phyloP scores from a whole-genome alignment of 2,113 vertebrate genomes.

The Hyperoodon ampullatus region DNA sequence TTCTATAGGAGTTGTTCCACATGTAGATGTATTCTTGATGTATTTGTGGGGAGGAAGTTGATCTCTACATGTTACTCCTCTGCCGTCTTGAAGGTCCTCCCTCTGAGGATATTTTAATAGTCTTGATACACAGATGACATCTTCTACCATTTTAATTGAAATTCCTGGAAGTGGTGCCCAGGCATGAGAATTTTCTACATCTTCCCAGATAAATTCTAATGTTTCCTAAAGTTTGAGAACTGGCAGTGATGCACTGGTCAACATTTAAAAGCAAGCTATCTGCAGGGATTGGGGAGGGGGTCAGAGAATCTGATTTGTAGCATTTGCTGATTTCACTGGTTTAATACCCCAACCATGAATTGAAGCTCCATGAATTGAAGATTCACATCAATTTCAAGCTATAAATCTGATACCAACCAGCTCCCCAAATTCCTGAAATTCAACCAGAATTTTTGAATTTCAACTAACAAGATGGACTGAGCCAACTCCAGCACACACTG shows the following conservation, averaged over 20 bases:
- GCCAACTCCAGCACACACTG: background rate
- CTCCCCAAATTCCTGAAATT: background rate
- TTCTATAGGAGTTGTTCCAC: too few relatives aligned
- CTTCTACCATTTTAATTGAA: background rate
- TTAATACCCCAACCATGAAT: background rate
- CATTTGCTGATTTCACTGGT: background rate
- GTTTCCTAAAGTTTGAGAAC: background rate
- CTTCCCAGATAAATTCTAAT: background rate
- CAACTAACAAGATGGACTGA: background rate
- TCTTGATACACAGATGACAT: background rate
- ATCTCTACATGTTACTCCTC: too few relatives aligned
- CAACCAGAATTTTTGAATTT: background rate
- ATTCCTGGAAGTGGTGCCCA: background rate
- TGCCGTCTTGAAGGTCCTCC: too few relatives aligned
- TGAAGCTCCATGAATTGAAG: background rate
- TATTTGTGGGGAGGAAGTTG: too few relatives aligned
- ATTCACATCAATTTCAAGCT: background rate
- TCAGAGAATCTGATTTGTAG: background rate
- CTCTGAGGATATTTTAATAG: background rate
- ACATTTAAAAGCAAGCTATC: background rate
- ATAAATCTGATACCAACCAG: background rate
- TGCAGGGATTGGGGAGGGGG: background rate
- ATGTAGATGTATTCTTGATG: too few relatives aligned
- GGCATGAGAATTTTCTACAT: background rate
- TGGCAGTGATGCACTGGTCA: background rate